Conservation (phyloP, 2,797 vertebrate genomes). For the Hoplostethus mediterraneus region DNA sequence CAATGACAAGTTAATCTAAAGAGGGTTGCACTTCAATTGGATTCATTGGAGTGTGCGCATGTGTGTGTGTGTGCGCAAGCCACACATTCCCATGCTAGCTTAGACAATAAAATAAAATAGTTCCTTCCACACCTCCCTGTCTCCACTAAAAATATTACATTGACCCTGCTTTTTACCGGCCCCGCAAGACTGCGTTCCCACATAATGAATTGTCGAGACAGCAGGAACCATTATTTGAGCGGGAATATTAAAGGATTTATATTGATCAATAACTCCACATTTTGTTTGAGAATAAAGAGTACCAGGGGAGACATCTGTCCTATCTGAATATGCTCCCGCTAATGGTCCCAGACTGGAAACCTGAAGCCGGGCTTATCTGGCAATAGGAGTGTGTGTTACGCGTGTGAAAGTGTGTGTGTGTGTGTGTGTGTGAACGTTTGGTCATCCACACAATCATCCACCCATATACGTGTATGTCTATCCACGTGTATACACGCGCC, state of each 20-base stretch:
- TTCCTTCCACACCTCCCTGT: slow-evolving; percentile 37
- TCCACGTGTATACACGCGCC: background rate
- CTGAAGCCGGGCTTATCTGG: slow-evolving; percentile 32
- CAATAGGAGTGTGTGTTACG: slow-evolving; percentile 4
- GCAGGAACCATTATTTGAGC: slow-evolving; percentile 21
- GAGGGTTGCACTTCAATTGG: slow-evolving; percentile 44
- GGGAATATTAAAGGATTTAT: slow-evolving; percentile 40
- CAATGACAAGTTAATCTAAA: slow-evolving; percentile 71
- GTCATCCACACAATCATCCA: slow-evolving; percentile 13
- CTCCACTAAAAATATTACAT: slow-evolving; percentile 32
- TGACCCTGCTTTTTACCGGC: slow-evolving; percentile 45
- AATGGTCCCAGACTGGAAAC: slow-evolving; percentile 50
- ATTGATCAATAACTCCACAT: slow-evolving; percentile 53
- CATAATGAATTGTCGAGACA: slow-evolving; percentile 28
- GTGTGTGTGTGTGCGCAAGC: slow-evolving; percentile 9
- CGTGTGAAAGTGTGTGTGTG: background rate
- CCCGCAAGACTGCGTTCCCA: slow-evolving; percentile 13
- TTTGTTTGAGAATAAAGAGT: slow-evolving; percentile 37
- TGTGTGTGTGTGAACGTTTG: background rate
- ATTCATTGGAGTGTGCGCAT: slow-evolving; percentile 28
- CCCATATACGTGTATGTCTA: background rate
- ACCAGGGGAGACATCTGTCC: slow-evolving; percentile 42
- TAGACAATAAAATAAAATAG: slow-evolving; percentile 58
- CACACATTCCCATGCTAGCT: slow-evolving; percentile 20
- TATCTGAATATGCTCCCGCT: slow-evolving; percentile 32